phyloP scores from a whole-genome alignment of 2,113 vertebrate species.

The Prietella phreatophila region DNA sequence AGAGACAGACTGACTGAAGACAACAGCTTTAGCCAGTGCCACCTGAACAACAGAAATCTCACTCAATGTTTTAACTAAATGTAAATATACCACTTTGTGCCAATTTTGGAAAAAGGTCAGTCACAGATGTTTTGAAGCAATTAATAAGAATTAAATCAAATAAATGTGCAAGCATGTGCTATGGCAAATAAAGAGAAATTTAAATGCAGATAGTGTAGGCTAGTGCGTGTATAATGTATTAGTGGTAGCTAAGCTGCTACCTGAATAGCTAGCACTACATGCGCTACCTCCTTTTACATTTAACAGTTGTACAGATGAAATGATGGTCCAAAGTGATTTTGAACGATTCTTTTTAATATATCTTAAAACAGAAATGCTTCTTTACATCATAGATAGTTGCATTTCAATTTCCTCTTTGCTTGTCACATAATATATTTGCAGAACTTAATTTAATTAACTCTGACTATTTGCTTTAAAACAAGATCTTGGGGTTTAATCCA shows the following conservation, averaged over 20 bases:
- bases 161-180: background rate
- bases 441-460: background rate
- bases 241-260: too few relatives aligned
- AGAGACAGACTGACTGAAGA: slow-evolving; percentile 42
- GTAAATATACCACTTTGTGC: background rate
- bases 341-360: too few relatives aligned
- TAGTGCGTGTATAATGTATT: too few relatives aligned
- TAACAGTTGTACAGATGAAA: too few relatives aligned
- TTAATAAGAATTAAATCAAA: background rate
- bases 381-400: too few relatives aligned
- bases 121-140: background rate
- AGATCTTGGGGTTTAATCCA: too few relatives aligned
- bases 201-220: background rate
- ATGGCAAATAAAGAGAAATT: background rate
- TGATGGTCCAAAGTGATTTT: too few relatives aligned
- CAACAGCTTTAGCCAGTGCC: slow-evolving; percentile 38
- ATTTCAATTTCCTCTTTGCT: too few relatives aligned
- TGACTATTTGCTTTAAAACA: background rate
- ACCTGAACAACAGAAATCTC: slow-evolving; percentile 41
- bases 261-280: too few relatives aligned
- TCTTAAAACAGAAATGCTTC: too few relatives aligned
- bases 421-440: too few relatives aligned
- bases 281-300: too few relatives aligned
- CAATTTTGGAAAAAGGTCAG: background rate
- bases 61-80: background rate